These are phyloP conservation scores for Panurus biarmicus DNA, from an alignment of 2,113 vertebrate genomes.

Conservation along the genomic window DNA sequence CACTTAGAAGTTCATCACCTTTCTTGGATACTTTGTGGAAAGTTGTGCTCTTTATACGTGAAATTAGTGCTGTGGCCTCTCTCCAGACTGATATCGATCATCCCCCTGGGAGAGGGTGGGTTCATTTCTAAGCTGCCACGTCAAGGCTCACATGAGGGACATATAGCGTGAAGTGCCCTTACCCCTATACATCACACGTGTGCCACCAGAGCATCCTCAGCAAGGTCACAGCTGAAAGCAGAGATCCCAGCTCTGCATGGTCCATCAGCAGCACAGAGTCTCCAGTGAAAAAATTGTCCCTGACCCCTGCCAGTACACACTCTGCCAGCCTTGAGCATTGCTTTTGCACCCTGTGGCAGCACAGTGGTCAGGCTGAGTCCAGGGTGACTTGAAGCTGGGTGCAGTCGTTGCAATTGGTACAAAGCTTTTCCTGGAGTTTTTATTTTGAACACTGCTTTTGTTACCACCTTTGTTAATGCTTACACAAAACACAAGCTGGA, in stretches of 20 bases:
- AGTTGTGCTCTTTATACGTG: not conserved
- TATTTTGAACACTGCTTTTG: fast-evolving
- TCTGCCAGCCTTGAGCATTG: not conserved
- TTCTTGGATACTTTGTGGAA: conserved; percentile 46
- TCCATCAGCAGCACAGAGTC: fast-evolving
- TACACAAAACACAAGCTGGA: not conserved
- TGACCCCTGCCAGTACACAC: too few relatives aligned
- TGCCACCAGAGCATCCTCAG: not conserved
- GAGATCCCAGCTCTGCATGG: not conserved
- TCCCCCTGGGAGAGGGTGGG: not conserved
- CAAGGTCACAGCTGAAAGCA: not conserved
- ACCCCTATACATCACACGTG: fast-evolving
- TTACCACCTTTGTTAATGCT: not conserved
- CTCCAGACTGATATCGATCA: not conserved
- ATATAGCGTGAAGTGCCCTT: fast-evolving
- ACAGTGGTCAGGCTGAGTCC: not conserved
- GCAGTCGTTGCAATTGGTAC: fast-evolving
- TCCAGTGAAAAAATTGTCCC: not conserved
- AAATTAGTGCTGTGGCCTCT: not conserved
- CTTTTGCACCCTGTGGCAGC: not conserved
- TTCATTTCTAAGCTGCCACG: not conserved
- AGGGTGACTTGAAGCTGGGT: not conserved
- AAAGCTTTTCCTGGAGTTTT: not conserved
- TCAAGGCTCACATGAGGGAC: not conserved
- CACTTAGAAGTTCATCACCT: conserved; percentile 36